Percentiles rank a stretch among this genome's conserved stretches.
These are phyloP conservation scores for Philotrypesis tridentata DNA, from an alignment of 1,140 invertebrate genomes.

Conservation along the genomic window DNA sequence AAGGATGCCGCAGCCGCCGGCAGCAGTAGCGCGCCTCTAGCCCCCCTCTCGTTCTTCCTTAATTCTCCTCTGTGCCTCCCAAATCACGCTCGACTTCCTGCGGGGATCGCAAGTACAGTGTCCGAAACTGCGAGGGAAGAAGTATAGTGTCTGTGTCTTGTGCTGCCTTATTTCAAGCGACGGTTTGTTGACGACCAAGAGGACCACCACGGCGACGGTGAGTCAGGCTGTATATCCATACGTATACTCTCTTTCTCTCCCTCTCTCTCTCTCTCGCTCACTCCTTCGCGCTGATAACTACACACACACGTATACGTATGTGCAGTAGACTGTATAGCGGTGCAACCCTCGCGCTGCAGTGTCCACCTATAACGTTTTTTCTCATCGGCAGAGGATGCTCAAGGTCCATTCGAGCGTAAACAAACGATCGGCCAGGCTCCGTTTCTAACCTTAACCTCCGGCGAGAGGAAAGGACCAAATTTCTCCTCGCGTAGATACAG, in stretches of 20 bases:
- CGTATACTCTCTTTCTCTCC: no score
- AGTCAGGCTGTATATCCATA: not conserved
- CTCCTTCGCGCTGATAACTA: no score
- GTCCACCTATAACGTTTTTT: not conserved
- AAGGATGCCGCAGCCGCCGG: constrained; percentile 26
- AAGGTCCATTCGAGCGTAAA: not conserved
- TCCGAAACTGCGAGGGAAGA: no score
- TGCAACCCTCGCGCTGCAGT: not conserved
- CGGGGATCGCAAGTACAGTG: not conserved
- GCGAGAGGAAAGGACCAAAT: no score
- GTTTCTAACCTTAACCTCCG: not conserved
- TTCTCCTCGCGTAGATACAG: no score
- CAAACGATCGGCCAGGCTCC: not conserved
- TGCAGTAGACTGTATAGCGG: not conserved
- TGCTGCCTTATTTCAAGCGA: not conserved
- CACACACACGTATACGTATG: no score
- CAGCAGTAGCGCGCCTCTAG: not conserved
- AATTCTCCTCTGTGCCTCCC: not conserved
- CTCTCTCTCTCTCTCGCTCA: no score
- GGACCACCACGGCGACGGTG: not conserved
- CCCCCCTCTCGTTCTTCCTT: not conserved
- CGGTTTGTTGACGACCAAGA: constrained; percentile 20
- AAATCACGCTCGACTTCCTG: not conserved
- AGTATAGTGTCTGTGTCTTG: not conserved
- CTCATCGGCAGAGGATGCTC: not conserved